These are phyloP conservation scores for Liasis olivaceus DNA, from an alignment of 2,797 vertebrate species.

Conservation along the genomic window DNA sequence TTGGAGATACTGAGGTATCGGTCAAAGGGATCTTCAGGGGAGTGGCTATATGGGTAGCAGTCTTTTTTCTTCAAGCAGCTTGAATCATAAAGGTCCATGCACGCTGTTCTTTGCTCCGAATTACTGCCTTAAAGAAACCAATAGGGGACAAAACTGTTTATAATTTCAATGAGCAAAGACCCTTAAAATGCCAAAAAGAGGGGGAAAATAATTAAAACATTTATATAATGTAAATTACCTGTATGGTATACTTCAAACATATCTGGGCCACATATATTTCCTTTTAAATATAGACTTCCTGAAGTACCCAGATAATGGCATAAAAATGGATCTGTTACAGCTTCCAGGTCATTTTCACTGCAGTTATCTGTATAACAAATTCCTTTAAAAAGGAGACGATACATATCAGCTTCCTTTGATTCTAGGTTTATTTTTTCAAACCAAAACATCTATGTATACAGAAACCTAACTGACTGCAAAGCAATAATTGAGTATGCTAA, in stretches of 20 bases:
- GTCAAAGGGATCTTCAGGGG: conserved; percentile 80
- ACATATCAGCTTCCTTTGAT: not conserved
- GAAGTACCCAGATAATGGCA: conserved; percentile 85
- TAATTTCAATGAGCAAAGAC: not conserved
- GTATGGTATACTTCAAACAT: conserved; percentile 77
- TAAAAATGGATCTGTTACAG: conserved; percentile 83
- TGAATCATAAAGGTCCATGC: conserved; percentile 76
- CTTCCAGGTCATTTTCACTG: conserved; percentile 89
- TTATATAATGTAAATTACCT: conserved; percentile 72
- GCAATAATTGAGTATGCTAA: not conserved
- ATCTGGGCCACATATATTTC: conserved; percentile 77
- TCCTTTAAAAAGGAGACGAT: conserved; percentile 75
- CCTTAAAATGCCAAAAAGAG: not conserved
- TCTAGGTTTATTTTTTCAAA: not conserved
- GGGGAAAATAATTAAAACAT: not conserved
- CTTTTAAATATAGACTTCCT: conserved; percentile 79
- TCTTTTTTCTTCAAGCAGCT: conserved; percentile 80
- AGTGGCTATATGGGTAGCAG: conserved; percentile 64
- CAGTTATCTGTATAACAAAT: conserved; percentile 85
- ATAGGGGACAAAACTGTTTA: not conserved
- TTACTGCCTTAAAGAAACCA: conserved; percentile 72
- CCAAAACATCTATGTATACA: not conserved
- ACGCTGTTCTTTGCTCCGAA: conserved; percentile 75
- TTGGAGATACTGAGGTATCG: conserved; percentile 51
- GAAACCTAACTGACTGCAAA: not conserved